Evolutionary conservation across 2,888 invertebrate genomes (phyloP).

Genomic region (Drosophila basisetae): DNA sequence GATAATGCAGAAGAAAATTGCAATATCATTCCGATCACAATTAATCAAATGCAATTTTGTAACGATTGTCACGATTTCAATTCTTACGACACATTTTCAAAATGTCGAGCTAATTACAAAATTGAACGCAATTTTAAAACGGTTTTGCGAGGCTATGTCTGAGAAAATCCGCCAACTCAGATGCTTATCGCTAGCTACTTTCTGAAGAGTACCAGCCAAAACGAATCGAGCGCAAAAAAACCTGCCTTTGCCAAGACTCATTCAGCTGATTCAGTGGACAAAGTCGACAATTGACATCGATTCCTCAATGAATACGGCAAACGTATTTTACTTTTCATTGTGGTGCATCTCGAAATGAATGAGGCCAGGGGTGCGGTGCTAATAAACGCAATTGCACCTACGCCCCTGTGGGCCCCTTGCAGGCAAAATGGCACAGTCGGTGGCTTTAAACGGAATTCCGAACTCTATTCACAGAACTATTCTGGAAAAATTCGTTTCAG

Average conservation of each 20-base stretch:
- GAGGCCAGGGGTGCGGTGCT: slow-evolving; percentile 73
- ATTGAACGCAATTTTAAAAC: slow-evolving; percentile 43
- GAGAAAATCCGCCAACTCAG: slow-evolving; percentile 35
- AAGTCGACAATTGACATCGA: slow-evolving; percentile 60
- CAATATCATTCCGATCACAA: slow-evolving; percentile 55
- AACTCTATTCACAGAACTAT: slow-evolving; percentile 38
- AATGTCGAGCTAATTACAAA: slow-evolving; percentile 52
- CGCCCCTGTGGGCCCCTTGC: slow-evolving; percentile 59
- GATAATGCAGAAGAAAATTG: slow-evolving; percentile 39
- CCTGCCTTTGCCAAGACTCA: slow-evolving; percentile 45
- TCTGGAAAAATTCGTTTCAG: slow-evolving; percentile 57
- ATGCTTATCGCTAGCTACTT: slow-evolving; percentile 44
- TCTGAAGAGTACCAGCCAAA: slow-evolving; percentile 31
- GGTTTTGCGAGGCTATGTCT: slow-evolving; percentile 27
- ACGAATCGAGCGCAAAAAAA: slow-evolving; percentile 62
- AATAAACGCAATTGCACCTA: slow-evolving; percentile 84
- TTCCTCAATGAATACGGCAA: slow-evolving; percentile 61
- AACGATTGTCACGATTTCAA: slow-evolving; percentile 14
- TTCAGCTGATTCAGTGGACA: slow-evolving; percentile 43
- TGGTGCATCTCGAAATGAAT: slow-evolving; percentile 52
- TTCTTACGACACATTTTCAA: slow-evolving; percentile 67
- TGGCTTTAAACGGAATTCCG: slow-evolving; percentile 74
- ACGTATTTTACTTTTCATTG: slow-evolving; percentile 41
- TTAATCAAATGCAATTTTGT: slow-evolving; percentile 67
- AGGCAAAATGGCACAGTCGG: slow-evolving; percentile 70